Evolutionary conservation across 2,888 invertebrate species (phyloP), one percentile per base, ranked within the genome.

Genomic region (Thysanoteuthis rhombus): DNA sequence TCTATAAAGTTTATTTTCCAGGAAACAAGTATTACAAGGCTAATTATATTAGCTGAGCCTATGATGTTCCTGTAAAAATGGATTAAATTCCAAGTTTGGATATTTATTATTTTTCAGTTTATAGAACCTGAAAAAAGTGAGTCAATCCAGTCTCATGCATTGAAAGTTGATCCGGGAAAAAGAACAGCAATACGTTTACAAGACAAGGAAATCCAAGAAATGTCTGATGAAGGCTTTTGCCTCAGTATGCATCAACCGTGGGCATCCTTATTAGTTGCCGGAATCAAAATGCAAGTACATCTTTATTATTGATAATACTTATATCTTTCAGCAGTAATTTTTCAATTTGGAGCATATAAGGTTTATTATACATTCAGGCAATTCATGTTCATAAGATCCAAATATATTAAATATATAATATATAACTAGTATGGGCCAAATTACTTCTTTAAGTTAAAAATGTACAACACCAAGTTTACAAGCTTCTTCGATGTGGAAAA

Each of bases 241-340:
- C 97, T 99, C 32, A 99, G 99, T 95, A 98, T 99, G 98, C 99
- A 99, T 97, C 99, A 99, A 96, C 99, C 99, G 0, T 99, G 98
- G 98, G 99, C 99, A 0, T 98, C 99, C 0, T 97, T 99, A 58
- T 97, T 99, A 0, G 98, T 99, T 0, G 98, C 98, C n/a, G 99
- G 99, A 93, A 99, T 99, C 95, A 99, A 99, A 97, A 98, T 98
- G 99, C 97, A 95, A 95, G 96, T 95, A n/a, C 2, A n/a, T 75
- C 75, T 75, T 75, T 75, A n/a, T 75, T 75, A 75, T 75, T 75
- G 8, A 32, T 32, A 75, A 32, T 75, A 75, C 8, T 75, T 19
- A 58, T 28, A 58, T 32, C 32, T 58, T 75, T n/a, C n/a, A n/a
- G 8, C 1, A 10, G n/a, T n/a, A n/a, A n/a, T 75, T n/a, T n/a